Base-by-base conservation (phyloP, 2,888 invertebrate genomes). In the Eupithecia pulchellata region DNA sequence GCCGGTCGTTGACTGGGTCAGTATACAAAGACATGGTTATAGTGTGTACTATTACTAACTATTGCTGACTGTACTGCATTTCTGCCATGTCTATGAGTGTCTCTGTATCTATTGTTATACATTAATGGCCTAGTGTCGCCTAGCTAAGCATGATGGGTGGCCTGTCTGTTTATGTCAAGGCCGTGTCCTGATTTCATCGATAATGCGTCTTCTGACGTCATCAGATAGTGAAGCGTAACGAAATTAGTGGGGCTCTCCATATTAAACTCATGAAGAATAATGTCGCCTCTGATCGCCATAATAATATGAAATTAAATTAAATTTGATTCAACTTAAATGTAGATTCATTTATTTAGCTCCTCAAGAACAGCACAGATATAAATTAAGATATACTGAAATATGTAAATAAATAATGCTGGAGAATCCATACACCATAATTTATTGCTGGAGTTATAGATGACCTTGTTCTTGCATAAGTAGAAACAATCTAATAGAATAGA, bases 141-240 rank as follows among this genome's bases (percentile, higher is more conserved):
- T 25, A 20, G 20, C 47, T 20, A 47, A 47, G 52, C 42, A 9
- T 47, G n/a, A 58, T n/a, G 29, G 17, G 17, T 17, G 30, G 17
- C n/a, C 6, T 58, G 58, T 17, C 8, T 20, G 58, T 29, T 25
- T 60, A 30, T 60, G 32, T 30, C 58, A 60, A 60, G 58, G 58
- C 30, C 32, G n/a, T 32, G 58, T 60, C 58, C 58, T 30, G 32
- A 30, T 60, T 60, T 30, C 58, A 17, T 11, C 17, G 58, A 52
- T 60, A 30, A 60, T 60, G 32, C 20, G n/a, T 60, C 58, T 27
- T n/a, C 17, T 30, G 30, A 60, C 58, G 58, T 52, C 52, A 60
- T 32, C 17, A 60, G 32, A n/a, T 11, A 32, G 32, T 60, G 32
- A n/a, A 30, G 58, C 58, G 29, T 30, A n/a, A 52, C 52, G 9